Base-by-base conservation (phyloP, 2,797 vertebrate species). In the Geotrypetes seraphini region DNA sequence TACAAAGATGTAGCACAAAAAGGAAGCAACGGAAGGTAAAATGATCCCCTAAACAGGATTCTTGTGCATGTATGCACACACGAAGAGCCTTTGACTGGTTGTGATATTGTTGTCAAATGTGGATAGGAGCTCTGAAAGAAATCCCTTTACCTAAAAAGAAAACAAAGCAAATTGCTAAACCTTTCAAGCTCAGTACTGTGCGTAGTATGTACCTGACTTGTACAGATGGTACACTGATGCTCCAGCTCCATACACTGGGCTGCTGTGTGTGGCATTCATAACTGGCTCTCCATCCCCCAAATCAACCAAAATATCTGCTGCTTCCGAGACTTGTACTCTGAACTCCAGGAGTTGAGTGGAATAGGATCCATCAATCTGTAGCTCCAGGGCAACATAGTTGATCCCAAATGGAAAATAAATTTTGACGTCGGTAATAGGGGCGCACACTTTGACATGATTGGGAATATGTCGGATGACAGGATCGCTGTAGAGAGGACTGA, bases 271-370 rank as follows among this genome's bases (percentile, higher is more conserved):
- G 20, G 50, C 19, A 24, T 23, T 39, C 5, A 53, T 5, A 7
- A n/a, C 16, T 2, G 33, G 36, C 11, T 32, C 36, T 10, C 12
- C 14, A 7, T 69, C 65, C 24, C 65, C 63, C 3, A 73, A 73
- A 22, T 54, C 54, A 22, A 49, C 11, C 5, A 8, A 16, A 21
- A 73, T 54, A 25, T 28, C 41, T 10, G 42, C 17, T 13, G 30
- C 33, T 3, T 5, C 25, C 10, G 36, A 13, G 16, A 25, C 12
- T 2, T 33, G 37, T 20, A 56, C 26, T 2, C 3, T 17, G 22
- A 71, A 50, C 2, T 47, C 34, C 29, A 70, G 42, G 7, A n/a
- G 4, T 7, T 4, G 23, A 7, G 22, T 31, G 1, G 23, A 18
- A 28, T 14, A 17, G 3, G 15, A 4, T 1, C 34, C 34, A 3